Evolutionary conservation across 2,888 invertebrate species (phyloP), one percentile per base, ranked within the genome.

Genomic region (Melangyna quadrimaculata): DNA sequence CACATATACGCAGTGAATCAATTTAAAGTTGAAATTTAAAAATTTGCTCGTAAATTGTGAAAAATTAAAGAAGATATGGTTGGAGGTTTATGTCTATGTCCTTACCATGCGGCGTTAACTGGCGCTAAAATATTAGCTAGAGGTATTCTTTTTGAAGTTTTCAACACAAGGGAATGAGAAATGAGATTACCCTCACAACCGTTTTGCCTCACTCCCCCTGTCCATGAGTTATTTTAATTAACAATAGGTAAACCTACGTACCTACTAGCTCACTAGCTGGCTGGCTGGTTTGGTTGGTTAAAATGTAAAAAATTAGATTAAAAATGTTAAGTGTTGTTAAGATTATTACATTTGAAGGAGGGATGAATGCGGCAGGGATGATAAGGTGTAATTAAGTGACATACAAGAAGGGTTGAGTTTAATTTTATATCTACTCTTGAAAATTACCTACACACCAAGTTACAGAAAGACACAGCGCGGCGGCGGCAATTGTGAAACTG

Each of bases 281-380:
- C 6, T n/a, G 53, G 37, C 37, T 29, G 73, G 37, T 71, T 71
- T n/a, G n/a, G n/a, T n/a, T n/a, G n/a, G n/a, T n/a, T n/a, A n/a
- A n/a, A 27, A 74, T 65, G 79, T 29, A 27, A 63, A 81, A 63
- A 86, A 80, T 65, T 48, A 73, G 77, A 86, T 86, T 81, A 86
- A 69, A 81, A 73, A 81, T 86, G 63, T 43, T 78, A 69, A 86
- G 81, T 69, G 70, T 69, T 69, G 55, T 57, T 78, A 70, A 81
- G 81, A 57, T 40, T 80, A 81, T 81, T 81, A 70, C 43, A 51
- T 67, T 45, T 12, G 65, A 19, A 12, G 51, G 10, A 7, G 17
- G 40, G 43, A 19, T 17, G 5, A 40, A 4, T 2, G 19, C 1
- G 7, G 1, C 14, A 6, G 51, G 24, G 6, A 7, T 7, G 51